Evolutionary conservation across 2,888 invertebrate species (phyloP), one percentile per base, ranked within the genome.

Genomic region (Hipparchia semele): DNA sequence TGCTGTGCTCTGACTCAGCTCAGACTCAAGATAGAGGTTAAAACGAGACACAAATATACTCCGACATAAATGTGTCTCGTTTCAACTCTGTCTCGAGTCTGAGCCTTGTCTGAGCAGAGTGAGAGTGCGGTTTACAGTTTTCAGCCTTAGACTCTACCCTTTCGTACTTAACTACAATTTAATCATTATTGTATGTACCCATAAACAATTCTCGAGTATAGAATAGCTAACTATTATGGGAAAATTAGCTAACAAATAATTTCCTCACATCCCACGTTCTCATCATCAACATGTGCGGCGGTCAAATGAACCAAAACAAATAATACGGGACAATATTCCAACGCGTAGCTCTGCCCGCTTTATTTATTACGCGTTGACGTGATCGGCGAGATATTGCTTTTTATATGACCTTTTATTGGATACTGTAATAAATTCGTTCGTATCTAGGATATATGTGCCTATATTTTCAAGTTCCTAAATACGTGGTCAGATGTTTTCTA

Each of bases 291-390:
- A 68, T 70, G 68, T 71, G 71, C 13, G 59, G 60, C 64, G 60
- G 68, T 71, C 68, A 69, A 75, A 70, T 64, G 62, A 59, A 70
- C 70, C 70, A 67, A 68, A 72, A 68, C 68, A 72, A 74, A 74
- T 74, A 74, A 74, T 49, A n/a, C 33, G 59, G 67, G 54, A 71
- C 56, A 67, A 46, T 49, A 49, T 67, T 61, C 67, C 66, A 59
- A 53, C 70, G 67, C 62, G 70, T 72, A 67, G 66, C 67, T 23
- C 60, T 23, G 68, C 65, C 60, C 58, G 46, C 39, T 45, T 62
- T 53, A 68, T 72, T 69, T 74, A 72, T 72, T 62, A 74, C 62
- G 64, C 62, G 70, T 58, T 61, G 66, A 70, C 62, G 58, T 68
- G 58, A 66, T 13, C 59, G 46, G 33, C 45, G 58, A 51, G 62